Conservation (phyloP, 2,888 invertebrate species). For the Drosophila maculinotata region DNA sequence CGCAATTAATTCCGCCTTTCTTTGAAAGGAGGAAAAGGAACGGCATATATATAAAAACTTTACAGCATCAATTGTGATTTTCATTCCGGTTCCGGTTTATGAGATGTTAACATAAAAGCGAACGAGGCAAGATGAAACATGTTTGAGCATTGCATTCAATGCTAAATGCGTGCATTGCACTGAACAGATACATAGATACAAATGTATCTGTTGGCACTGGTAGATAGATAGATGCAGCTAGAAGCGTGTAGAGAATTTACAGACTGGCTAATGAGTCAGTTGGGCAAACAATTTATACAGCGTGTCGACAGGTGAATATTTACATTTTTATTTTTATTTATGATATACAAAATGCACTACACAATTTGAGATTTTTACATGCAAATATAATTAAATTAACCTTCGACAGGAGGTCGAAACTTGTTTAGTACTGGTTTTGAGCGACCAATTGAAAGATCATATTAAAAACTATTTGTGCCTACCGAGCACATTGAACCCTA, state of each 20-base stretch:
- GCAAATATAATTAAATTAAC: constrained; percentile 52
- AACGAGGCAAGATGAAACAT: constrained; percentile 48
- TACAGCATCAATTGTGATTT: constrained; percentile 28
- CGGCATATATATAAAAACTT: too few relatives aligned
- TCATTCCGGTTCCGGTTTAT: constrained; percentile 67
- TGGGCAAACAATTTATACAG: constrained; percentile 22
- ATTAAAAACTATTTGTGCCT: constrained; percentile 1
- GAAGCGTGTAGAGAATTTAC: constrained; percentile 45
- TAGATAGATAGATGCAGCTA: constrained; percentile 35
- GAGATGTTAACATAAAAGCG: constrained; percentile 57
- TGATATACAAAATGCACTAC: constrained; percentile 16
- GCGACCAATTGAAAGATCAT: constrained; percentile 1
- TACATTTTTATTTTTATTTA: constrained; percentile 21
- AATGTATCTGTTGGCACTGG: constrained; percentile 43
- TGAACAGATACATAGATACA: constrained; percentile 44
- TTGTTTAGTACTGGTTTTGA: too few relatives aligned
- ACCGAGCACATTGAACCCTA: constrained; percentile 46
- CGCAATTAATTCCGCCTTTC: constrained; percentile 62
- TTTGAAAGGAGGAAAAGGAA: constrained; percentile 10
- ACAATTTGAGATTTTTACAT: constrained; percentile 8
- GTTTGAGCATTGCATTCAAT: constrained; percentile 59
- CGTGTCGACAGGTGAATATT: constrained; percentile 35
- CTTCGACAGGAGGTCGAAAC: constrained; percentile 33
- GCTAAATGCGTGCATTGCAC: constrained; percentile 69
- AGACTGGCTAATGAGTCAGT: constrained; percentile 40